Evolutionary conservation across 2,888 invertebrate species (phyloP).

Genomic region (Heliconius cydno): DNA sequence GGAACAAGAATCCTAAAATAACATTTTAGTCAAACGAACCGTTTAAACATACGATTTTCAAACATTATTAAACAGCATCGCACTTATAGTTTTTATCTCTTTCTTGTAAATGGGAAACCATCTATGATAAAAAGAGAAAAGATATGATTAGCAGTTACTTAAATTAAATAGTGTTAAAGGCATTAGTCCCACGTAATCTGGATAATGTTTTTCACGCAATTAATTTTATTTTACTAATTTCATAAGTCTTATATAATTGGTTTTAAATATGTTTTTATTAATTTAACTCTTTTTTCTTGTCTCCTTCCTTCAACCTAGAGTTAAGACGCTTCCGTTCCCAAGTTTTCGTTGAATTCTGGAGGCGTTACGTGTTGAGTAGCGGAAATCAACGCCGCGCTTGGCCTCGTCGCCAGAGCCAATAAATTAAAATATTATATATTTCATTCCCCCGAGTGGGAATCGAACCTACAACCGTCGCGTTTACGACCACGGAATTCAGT

Average conservation of each 20-base stretch:
- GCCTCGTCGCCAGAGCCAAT: too few relatives aligned
- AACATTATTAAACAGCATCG: not conserved
- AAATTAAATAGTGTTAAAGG: conserved; percentile 6
- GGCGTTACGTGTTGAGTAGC: too few relatives aligned
- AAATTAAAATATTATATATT: too few relatives aligned
- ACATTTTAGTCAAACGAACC: not conserved
- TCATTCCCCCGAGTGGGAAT: too few relatives aligned
- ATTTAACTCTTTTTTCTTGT: too few relatives aligned
- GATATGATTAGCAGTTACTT: not conserved
- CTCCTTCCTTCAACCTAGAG: too few relatives aligned
- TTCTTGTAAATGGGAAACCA: not conserved
- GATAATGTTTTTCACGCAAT: not conserved
- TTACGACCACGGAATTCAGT: too few relatives aligned
- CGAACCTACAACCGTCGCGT: too few relatives aligned
- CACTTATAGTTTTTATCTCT: not conserved
- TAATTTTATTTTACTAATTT: not conserved
- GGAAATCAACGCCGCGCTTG: too few relatives aligned
- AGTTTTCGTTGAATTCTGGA: too few relatives aligned
- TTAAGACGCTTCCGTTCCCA: too few relatives aligned
- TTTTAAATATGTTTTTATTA: too few relatives aligned
- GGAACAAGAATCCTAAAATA: not conserved
- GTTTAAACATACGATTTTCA: not conserved
- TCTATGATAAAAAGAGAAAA: not conserved
- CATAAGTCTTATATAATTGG: not conserved
- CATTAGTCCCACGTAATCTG: not conserved